phyloP scores from a whole-genome alignment of 2,113 vertebrate genomes.

The Rana temporaria region DNA sequence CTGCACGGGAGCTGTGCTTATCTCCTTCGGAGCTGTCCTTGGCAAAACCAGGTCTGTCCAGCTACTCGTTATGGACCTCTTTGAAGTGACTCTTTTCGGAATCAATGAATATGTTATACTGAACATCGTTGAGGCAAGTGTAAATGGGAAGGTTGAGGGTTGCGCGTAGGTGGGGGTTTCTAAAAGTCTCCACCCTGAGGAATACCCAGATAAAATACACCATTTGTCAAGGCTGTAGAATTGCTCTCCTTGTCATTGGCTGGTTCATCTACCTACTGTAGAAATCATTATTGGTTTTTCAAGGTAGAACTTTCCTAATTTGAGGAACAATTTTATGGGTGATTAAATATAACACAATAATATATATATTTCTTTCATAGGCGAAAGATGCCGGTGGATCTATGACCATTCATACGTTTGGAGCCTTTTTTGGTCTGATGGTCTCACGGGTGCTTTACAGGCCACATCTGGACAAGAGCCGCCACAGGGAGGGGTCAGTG shows the following conservation, averaged over 20 bases:
- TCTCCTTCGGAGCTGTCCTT: constrained; percentile 84
- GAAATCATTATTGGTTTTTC: too few relatives aligned
- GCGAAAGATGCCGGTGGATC: constrained; percentile 87
- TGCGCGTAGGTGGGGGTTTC: too few relatives aligned
- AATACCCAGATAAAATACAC: too few relatives aligned
- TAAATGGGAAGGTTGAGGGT: not conserved
- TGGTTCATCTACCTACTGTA: too few relatives aligned
- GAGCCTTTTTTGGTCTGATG: constrained; percentile 88
- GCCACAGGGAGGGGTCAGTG: constrained; percentile 70
- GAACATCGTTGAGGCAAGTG: constrained; percentile 76
- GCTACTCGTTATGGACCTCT: constrained; percentile 83
- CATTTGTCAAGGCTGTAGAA: too few relatives aligned
- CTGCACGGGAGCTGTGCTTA: constrained; percentile 84
- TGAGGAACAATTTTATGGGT: too few relatives aligned
- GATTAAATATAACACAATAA: too few relatives aligned
- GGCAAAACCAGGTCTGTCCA: constrained; percentile 86
- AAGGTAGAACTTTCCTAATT: too few relatives aligned
- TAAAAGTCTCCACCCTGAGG: too few relatives aligned
- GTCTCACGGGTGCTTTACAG: constrained; percentile 83
- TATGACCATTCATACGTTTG: constrained; percentile 92
- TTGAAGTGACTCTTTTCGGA: constrained; percentile 82
- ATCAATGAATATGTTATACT: constrained; percentile 86
- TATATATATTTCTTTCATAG: constrained; percentile 65
- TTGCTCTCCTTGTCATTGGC: too few relatives aligned
- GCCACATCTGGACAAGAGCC: constrained; percentile 72